Evolutionary conservation across 2,888 invertebrate species (phyloP).

Genomic region (Pollenia labialis): DNA sequence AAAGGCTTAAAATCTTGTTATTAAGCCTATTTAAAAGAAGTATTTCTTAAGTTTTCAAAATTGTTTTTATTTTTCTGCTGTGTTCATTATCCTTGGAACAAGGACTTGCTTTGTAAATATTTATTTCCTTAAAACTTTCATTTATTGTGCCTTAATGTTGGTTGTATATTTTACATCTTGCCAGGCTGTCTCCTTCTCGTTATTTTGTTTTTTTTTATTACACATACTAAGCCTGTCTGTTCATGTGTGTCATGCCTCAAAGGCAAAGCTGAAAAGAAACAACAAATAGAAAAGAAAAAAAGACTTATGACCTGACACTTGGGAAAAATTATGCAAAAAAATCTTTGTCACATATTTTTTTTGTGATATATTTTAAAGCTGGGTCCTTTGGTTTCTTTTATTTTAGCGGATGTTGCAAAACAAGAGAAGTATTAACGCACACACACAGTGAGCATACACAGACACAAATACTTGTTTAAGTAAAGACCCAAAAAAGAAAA

Average conservation of each 20-base stretch:
- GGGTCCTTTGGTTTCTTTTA: constrained; percentile 47
- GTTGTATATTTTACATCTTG: neutral
- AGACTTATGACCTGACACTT: constrained; percentile 73
- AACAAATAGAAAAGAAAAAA: constrained; percentile 49
- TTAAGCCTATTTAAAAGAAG: constrained; percentile 8
- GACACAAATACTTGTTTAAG: neutral
- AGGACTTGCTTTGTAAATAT: constrained; percentile 63
- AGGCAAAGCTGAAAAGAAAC: constrained; percentile 55
- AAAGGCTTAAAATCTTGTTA: constrained; percentile 13
- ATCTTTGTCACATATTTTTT: constrained; percentile 66
- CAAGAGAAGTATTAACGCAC: constrained; percentile 42
- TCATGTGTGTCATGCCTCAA: constrained; percentile 68
- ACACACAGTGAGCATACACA: neutral
- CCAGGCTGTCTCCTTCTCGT: neutral
- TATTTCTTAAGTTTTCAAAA: constrained; percentile 4
- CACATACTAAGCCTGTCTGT: constrained; percentile 50
- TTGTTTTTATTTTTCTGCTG: neutral
- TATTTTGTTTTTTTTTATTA: neutral
- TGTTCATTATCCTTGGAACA: constrained; percentile 41
- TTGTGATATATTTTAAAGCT: constrained; percentile 2
- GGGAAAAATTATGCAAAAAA: constrained; percentile 72
- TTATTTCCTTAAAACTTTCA: constrained; percentile 64
- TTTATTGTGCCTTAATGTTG: constrained; percentile 49
- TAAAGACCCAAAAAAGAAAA: neutral
- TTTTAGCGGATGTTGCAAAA: constrained; percentile 52